These are phyloP conservation scores for Elephas maximus DNA, from an alignment of 2,113 vertebrate species.

Conservation along the genomic window DNA sequence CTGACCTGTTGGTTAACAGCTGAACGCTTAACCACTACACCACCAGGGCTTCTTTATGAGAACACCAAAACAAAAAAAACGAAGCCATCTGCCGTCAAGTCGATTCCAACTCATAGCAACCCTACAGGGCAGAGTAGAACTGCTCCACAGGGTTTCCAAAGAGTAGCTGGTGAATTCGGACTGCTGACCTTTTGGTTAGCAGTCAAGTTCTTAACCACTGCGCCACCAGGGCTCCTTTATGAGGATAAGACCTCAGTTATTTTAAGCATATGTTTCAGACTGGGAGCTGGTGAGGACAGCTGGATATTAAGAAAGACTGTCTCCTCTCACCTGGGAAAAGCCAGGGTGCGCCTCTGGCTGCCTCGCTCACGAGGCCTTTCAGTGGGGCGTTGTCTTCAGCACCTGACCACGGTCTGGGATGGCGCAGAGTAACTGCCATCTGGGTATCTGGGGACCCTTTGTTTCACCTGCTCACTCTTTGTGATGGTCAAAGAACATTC, in stretches of 20 bases:
- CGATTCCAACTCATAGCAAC: too few species aligned
- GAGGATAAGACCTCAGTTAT: neutral
- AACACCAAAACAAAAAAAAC: neutral
- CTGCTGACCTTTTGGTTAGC: neutral
- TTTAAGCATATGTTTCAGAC: neutral
- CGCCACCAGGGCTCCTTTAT: neutral
- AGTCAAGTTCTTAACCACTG: neutral
- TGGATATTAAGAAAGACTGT: neutral
- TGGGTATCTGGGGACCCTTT: neutral
- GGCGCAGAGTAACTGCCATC: rapidly evolving
- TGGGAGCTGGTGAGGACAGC: neutral
- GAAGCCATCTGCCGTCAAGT: too few species aligned
- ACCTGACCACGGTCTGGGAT: neutral
- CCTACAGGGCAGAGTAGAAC: too few species aligned
- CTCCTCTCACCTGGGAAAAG: too few species aligned
- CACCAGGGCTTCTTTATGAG: neutral
- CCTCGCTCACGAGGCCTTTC: neutral
- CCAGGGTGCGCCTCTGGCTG: rapidly evolving
- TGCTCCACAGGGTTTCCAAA: neutral
- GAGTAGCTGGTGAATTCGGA: neutral
- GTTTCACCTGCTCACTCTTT: neutral
- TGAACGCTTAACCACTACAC: neutral
- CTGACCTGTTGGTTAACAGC: neutral
- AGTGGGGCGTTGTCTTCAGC: too few species aligned
- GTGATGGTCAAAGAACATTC: conserved; percentile 23